Evolutionary conservation across 2,113 vertebrate species (phyloP).

Genomic region (Carassius carassius): DNA sequence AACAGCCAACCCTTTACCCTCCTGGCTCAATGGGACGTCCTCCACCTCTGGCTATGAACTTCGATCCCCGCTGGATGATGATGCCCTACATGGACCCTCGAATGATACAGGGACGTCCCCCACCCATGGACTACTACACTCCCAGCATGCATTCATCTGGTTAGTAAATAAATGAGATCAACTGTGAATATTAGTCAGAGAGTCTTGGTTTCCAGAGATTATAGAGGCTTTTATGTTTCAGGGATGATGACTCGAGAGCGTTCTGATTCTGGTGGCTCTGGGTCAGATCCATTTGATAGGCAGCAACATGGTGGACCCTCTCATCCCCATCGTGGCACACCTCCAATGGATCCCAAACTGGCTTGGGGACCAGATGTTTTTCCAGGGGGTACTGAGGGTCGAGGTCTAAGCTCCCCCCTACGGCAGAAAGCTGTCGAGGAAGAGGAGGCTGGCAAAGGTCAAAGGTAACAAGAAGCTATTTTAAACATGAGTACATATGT

Average conservation of each 20-base stretch:
- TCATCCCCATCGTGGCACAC: slow-evolving; percentile 82
- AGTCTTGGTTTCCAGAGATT: neutral
- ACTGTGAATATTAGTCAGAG: neutral
- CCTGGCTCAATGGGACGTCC: slow-evolving; percentile 84
- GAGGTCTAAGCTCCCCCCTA: slow-evolving; percentile 78
- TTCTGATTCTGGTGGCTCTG: slow-evolving; percentile 89
- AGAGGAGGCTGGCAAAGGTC: slow-evolving; percentile 81
- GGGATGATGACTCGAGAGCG: slow-evolving; percentile 88
- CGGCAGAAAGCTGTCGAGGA: slow-evolving; percentile 80
- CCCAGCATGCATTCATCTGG: slow-evolving; percentile 87
- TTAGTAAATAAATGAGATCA: slow-evolving; percentile 61
- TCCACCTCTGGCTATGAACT: slow-evolving; percentile 86
- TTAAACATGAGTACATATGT: neutral
- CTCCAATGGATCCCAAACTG: slow-evolving; percentile 88
- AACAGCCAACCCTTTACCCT: slow-evolving; percentile 78
- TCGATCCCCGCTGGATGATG: slow-evolving; percentile 96
- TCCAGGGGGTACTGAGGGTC: slow-evolving; percentile 71
- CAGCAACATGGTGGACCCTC: slow-evolving; percentile 77
- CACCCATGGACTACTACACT: slow-evolving; percentile 86
- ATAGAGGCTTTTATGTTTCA: slow-evolving; percentile 54
- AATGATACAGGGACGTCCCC: slow-evolving; percentile 87
- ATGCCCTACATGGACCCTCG: slow-evolving; percentile 92
- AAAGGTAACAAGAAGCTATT: slow-evolving; percentile 71
- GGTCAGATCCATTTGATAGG: slow-evolving; percentile 87
- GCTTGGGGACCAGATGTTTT: slow-evolving; percentile 88